These are phyloP conservation scores for Bryconaethiops microstoma DNA, from an alignment of 2,797 vertebrate species.

Conservation along the genomic window DNA sequence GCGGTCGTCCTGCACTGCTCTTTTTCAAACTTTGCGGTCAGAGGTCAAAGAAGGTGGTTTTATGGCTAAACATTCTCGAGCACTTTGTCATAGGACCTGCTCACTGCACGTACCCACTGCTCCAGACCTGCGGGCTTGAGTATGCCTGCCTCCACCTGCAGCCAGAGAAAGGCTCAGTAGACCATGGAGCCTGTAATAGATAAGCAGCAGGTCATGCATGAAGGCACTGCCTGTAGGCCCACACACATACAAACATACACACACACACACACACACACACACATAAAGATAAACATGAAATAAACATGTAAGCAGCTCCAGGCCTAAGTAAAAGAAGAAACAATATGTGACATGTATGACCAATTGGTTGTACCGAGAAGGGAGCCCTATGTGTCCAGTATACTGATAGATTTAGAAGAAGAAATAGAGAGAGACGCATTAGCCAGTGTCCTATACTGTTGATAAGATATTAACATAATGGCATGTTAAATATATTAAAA, in stretches of 20 bases:
- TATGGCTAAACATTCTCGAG: constrained; percentile 68
- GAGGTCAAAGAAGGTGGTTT: constrained; percentile 66
- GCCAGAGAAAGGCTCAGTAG: constrained; percentile 60
- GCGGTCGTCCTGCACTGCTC: constrained; percentile 62
- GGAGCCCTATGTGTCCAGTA: background rate
- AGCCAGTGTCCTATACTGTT: background rate
- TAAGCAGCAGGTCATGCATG: constrained; percentile 69
- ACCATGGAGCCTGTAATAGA: constrained; percentile 72
- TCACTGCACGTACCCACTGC: constrained; percentile 23
- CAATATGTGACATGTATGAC: constrained; percentile 33
- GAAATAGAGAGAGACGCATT: background rate
- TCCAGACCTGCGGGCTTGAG: constrained; percentile 38
- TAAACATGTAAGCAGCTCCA: constrained; percentile 36
- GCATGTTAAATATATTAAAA: background rate
- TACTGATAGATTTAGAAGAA: constrained; percentile 1
- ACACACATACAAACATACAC: constrained; percentile 20
- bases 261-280: constrained; percentile 6
- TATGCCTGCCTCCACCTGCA: constrained; percentile 61
- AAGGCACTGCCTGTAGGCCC: constrained; percentile 48
- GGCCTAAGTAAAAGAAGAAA: constrained; percentile 27
- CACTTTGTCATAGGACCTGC: constrained; percentile 56
- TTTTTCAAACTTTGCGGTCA: constrained; percentile 71
- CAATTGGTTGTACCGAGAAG: constrained; percentile 22
- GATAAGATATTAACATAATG: background rate
- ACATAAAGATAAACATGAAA: constrained; percentile 18